Conservation (phyloP, 2,797 vertebrate genomes). For the Ceryle rudis region DNA sequence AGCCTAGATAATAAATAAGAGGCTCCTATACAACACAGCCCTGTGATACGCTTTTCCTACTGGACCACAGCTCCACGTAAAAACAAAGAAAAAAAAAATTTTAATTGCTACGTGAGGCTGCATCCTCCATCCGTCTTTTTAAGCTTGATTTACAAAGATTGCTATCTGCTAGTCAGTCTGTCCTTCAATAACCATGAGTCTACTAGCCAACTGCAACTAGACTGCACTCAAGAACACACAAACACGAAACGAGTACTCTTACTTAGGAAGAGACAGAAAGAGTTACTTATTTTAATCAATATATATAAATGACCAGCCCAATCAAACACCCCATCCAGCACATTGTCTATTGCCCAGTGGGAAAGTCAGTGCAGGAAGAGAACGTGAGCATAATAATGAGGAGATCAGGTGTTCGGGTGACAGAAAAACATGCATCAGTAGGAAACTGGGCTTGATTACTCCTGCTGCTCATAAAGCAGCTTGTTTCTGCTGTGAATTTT, state of each 20-base stretch:
- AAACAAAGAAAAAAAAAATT: not conserved
- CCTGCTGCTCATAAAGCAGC: not conserved
- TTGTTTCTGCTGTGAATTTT: slow-evolving; percentile 7
- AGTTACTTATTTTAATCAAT: not conserved
- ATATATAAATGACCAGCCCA: not conserved
- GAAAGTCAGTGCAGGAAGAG: not conserved
- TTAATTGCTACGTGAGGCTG: not conserved
- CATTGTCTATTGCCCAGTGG: not conserved
- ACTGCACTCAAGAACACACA: not conserved
- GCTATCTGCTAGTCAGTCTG: not conserved
- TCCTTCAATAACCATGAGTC: not conserved
- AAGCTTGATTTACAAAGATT: not conserved
- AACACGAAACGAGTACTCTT: not conserved
- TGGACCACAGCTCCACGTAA: not conserved
- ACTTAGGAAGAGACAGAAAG: not conserved
- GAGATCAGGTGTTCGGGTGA: not conserved
- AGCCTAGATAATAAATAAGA: slow-evolving; percentile 1
- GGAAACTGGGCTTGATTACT: not conserved
- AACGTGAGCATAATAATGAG: not conserved
- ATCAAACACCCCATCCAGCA: not conserved
- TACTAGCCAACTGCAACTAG: not conserved
- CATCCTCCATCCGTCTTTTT: not conserved
- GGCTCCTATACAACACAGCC: not conserved
- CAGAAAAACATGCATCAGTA: not conserved
- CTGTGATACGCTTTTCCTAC: not conserved